Conservation (phyloP, 2,113 vertebrate species). For the Andinoacara biseriatus region DNA sequence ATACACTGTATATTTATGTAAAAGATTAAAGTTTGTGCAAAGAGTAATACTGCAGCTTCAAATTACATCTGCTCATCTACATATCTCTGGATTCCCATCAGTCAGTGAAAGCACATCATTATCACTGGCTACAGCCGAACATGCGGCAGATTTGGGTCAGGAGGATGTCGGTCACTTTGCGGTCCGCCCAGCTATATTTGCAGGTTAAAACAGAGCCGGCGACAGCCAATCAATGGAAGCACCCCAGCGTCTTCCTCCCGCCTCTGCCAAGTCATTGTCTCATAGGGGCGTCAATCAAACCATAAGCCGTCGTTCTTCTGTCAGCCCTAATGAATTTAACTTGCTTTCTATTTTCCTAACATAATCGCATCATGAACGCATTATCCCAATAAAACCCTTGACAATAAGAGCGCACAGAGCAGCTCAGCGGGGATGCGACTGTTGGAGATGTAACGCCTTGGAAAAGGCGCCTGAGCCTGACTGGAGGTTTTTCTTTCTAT, state of each 20-base stretch:
- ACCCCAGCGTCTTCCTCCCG: conserved; percentile 28
- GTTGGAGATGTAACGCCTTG: neutral
- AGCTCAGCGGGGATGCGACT: neutral
- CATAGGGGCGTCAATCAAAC: conserved; percentile 54
- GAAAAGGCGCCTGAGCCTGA: neutral
- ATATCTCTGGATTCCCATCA: neutral
- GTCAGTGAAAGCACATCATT: neutral
- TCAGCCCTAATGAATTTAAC: conserved; percentile 24
- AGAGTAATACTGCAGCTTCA: neutral
- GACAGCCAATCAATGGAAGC: conserved; percentile 59
- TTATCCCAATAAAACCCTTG: neutral
- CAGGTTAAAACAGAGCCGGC: neutral
- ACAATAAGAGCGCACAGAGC: neutral
- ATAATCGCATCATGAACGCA: neutral
- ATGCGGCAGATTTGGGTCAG: conserved; percentile 58
- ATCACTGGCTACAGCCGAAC: neutral
- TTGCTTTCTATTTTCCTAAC: neutral
- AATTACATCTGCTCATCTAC: neutral
- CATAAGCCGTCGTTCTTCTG: conserved; percentile 46
- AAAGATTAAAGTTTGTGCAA: neutral
- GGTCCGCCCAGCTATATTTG: conserved; percentile 28
- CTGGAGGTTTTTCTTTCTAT: neutral
- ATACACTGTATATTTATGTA: neutral
- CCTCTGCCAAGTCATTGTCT: conserved; percentile 57
- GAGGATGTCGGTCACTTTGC: conserved; percentile 39